A percentile compares a stretch with the other conserved stretches of the same genome.
Conservation (phyloP, 1,140 invertebrate species). For the Drosophila lowei region DNA sequence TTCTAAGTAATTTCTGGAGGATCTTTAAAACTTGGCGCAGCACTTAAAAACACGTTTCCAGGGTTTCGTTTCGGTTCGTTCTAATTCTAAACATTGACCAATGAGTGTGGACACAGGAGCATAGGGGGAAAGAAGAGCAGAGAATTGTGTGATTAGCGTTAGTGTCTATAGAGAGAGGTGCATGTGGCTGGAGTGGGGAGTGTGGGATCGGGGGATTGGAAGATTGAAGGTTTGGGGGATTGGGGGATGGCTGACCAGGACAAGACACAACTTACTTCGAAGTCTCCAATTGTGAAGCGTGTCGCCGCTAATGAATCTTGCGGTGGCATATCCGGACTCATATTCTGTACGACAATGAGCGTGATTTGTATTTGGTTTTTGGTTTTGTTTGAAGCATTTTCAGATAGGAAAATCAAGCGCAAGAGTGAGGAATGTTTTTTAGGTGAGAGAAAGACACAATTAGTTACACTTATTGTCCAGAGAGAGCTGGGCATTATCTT, state of each 20-base stretch:
- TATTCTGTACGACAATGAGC: conserved; percentile 83
- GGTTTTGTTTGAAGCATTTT: conserved; percentile 62
- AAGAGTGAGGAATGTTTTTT: conserved; percentile 57
- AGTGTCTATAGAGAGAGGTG: conserved; percentile 27
- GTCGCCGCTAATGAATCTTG: conserved; percentile 85
- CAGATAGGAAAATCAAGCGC: conserved; percentile 65
- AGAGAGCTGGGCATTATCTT: conserved; percentile 45
- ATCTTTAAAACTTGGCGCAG: conserved; percentile 12
- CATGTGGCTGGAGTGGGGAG: conserved; percentile 17
- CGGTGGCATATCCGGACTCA: conserved; percentile 86
- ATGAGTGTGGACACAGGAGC: conserved; percentile 36
- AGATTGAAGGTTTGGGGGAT: background rate
- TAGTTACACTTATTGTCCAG: conserved; percentile 67
- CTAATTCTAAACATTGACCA: conserved; percentile 68
- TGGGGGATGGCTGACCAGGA: conserved; percentile 13
- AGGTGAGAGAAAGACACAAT: conserved; percentile 78
- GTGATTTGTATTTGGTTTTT: conserved; percentile 39
- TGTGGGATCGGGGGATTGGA: background rate
- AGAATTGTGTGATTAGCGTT: conserved; percentile 62
- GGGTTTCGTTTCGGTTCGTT: conserved; percentile 31
- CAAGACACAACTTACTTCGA: conserved; percentile 85
- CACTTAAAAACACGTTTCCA: conserved; percentile 25
- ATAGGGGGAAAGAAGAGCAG: conserved; percentile 58
- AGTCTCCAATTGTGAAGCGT: conserved; percentile 86
- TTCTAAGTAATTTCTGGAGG: conserved; percentile 21